Evolutionary conservation across 2,113 vertebrate genomes (phyloP).

Genomic region (Danionella cerebrum): DNA sequence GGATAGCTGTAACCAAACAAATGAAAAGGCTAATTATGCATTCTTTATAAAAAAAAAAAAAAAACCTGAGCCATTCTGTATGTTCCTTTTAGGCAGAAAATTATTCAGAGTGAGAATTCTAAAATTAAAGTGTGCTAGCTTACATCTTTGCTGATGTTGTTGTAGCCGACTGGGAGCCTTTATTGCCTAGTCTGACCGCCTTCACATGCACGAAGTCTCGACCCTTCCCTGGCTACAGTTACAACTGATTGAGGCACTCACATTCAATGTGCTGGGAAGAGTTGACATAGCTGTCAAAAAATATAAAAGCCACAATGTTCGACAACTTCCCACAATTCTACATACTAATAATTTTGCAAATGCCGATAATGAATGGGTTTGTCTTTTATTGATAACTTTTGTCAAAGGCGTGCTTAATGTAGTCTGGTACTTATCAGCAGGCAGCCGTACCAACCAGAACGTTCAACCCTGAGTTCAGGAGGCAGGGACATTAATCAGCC

Average conservation of each 20-base stretch:
- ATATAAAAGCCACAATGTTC: background rate
- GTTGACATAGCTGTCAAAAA: slow-evolving; percentile 21
- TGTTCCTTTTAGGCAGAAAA: too few relatives aligned
- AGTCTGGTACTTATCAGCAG: slow-evolving; percentile 14
- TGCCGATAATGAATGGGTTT: background rate
- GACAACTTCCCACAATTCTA: background rate
- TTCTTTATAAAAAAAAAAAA: too few relatives aligned
- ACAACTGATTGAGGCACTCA: slow-evolving; percentile 45
- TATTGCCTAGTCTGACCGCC: slow-evolving; percentile 30
- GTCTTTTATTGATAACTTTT: slow-evolving; percentile 2
- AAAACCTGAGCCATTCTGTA: too few relatives aligned
- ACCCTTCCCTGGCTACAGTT: slow-evolving; percentile 40
- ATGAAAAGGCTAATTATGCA: too few relatives aligned
- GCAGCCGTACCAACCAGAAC: slow-evolving; percentile 20
- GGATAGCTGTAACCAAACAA: too few relatives aligned
- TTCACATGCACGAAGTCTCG: slow-evolving; percentile 30
- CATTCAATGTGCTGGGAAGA: background rate
- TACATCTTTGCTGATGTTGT: too few relatives aligned
- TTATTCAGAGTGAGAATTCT: too few relatives aligned
- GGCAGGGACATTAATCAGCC: slow-evolving; percentile 45
- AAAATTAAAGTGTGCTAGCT: too few relatives aligned
- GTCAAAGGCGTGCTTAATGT: background rate
- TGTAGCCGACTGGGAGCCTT: slow-evolving; percentile 48
- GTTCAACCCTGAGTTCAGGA: slow-evolving; percentile 9
- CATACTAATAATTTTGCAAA: background rate